Evolutionary conservation across 2,888 invertebrate genomes (phyloP).

Genomic region (Drosophila prolongata): DNA sequence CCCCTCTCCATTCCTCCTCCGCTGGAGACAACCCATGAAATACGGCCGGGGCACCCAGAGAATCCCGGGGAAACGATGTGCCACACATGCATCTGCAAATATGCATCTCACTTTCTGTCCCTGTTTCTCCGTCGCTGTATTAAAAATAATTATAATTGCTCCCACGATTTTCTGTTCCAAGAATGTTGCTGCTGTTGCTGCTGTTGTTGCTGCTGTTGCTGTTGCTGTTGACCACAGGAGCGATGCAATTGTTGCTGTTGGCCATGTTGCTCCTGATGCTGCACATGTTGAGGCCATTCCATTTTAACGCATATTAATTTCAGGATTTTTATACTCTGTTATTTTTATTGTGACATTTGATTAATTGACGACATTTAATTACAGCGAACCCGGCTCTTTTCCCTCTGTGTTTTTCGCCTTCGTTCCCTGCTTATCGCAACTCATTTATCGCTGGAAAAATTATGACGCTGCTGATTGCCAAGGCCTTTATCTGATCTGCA

Average conservation of each 20-base stretch:
- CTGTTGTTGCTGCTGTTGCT: conserved; percentile 43
- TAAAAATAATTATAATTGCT: conserved; percentile 84
- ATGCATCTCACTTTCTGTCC: conserved; percentile 33
- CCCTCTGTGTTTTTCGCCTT: conserved; percentile 26
- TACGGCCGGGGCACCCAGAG: conserved; percentile 71
- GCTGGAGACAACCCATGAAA: conserved; percentile 77
- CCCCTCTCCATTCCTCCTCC: conserved; percentile 38
- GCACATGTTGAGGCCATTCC: conserved; percentile 74
- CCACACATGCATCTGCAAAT: conserved; percentile 64
- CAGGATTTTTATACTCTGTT: conserved; percentile 80
- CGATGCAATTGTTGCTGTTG: conserved; percentile 49
- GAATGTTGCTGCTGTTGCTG: conserved; percentile 67
- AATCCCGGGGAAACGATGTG: conserved; percentile 47
- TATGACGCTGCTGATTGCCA: conserved; percentile 81
- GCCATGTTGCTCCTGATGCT: conserved; percentile 50
- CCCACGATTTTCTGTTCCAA: conserved; percentile 83
- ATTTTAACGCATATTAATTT: conserved; percentile 81
- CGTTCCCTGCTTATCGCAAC: conserved; percentile 77
- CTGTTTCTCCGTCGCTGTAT: conserved; percentile 58
- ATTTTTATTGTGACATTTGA: conserved; percentile 83
- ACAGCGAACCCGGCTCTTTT: conserved; percentile 67
- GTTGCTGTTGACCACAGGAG: conserved; percentile 63
- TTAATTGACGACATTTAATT: conserved; percentile 85
- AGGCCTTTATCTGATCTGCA: conserved; percentile 73
- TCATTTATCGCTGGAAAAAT: conserved; percentile 83